Base-by-base conservation (phyloP, 2,888 invertebrate genomes). In the Cerceris rybyensis region DNA sequence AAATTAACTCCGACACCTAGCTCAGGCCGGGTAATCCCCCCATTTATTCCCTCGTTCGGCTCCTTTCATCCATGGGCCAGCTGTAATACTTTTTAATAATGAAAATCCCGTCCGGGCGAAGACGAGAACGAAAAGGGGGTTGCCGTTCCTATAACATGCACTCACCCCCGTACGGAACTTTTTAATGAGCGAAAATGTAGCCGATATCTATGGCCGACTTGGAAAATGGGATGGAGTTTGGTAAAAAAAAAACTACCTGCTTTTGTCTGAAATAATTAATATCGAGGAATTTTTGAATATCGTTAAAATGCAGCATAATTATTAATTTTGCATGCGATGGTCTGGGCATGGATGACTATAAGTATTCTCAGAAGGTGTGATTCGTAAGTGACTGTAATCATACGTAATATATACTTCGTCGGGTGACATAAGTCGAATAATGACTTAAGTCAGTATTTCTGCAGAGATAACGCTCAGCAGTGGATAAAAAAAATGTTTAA, bases 21-120 rank as follows among this genome's bases (percentile, higher is more conserved):
- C 64, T 39, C 71, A 50, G 70, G 75, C 75, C 28, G 28, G 28
- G 28, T 82, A 85, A 85, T 85, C 81, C 82, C 82, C 43, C 74
- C 78, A 75, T 81, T 81, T 79, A 71, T 66, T 71, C 78, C 55
- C 65, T 65, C 65, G 80, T 80, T 67, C 67, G 70, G 72, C 64
- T 68, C 64, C 55, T 64, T 71, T 66, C 65, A 66, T 68, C 67
- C 59, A 50, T 39, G 68, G 79, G 68, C 70, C 66, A 61, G 77
- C 72, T 79, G 80, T 82, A 83, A 87, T 86, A 82, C 78, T 86
- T 83, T 81, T 87, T 87, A 86, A 86, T 86, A 87, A 87, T 86
- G 84, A 80, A 87, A 86, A 73, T 81, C 80, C 80, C 64, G 68
- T 69, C 76, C 66, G 67, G 41, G 42, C 60, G 52, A 55, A 67